Evolutionary conservation across 2,888 invertebrate species (phyloP), one percentile per base, ranked within the genome.

Genomic region (Hermaeophaga mercurialis): DNA sequence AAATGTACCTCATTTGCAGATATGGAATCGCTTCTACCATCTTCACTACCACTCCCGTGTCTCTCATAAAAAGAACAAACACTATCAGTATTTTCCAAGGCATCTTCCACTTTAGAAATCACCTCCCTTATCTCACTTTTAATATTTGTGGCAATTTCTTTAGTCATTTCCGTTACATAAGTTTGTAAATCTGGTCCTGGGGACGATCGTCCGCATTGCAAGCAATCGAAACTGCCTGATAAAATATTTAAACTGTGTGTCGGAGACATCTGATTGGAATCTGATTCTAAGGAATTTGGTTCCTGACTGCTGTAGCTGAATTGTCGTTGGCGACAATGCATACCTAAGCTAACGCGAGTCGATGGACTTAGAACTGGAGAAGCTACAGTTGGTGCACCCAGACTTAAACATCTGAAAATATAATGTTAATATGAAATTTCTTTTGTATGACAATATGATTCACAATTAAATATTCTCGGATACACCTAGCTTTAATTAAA

Each of bases 61-160:
- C 75, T 70, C 48, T 75, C 75, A 53, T 70, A 71, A 53, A 67
- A 69, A 41, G 67, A 75, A n/a, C 64, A 61, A 22, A 70, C 65
- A 34, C 73, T 73, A 69, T 86, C 87, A 0, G 85, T 84, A 72
- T 87, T 88, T 59, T 89, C 88, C 24, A 90, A 76, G 43, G 88
- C 90, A 71, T 90, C 89, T 65, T 91, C 90, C 0, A 91, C 90
- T 75, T 85, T 86, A 1, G 87, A 88, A 65, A 90, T 90, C 0
- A 91, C 90, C 75, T 87, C 90, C 4, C 90, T 81, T 33, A 91
- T 87, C 79, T 90, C 90, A 1, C 90, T 90, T 73, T 90, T 90
- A 14, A 91, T 88, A 77, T 90, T 90, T 7, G 88, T 89, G 1
- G 90, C 90, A 59, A 90, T 79, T 77, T 90, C 89, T 76, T 84